Evolutionary conservation across 2,888 invertebrate species (phyloP).

Genomic region (Nomada ruficornis): DNA sequence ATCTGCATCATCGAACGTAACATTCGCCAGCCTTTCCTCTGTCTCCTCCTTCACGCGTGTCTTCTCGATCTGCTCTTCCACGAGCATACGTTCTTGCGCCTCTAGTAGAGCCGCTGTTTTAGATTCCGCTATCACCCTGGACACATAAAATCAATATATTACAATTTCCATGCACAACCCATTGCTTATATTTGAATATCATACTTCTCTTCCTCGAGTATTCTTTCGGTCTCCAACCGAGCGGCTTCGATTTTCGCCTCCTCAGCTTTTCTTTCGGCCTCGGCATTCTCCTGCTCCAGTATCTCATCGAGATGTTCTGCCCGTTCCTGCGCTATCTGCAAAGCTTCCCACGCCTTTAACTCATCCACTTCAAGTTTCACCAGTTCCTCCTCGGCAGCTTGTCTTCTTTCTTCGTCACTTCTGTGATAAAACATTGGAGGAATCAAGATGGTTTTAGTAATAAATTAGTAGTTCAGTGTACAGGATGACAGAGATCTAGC

Average conservation of each 20-base stretch:
- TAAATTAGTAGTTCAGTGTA: background rate
- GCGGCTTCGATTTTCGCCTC: slow-evolving; percentile 82
- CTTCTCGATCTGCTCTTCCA: slow-evolving; percentile 85
- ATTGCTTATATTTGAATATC: too few relatives aligned
- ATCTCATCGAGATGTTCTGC: slow-evolving; percentile 85
- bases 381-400: slow-evolving; percentile 76
- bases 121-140: slow-evolving; percentile 35
- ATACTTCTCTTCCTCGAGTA: slow-evolving; percentile 76
- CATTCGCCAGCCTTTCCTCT: slow-evolving; percentile 88
- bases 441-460: too few relatives aligned
- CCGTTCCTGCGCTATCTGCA: slow-evolving; percentile 82
- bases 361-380: slow-evolving; percentile 74
- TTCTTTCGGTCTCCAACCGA: slow-evolving; percentile 68
- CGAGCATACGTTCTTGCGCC: slow-evolving; percentile 85
- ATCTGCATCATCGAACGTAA: slow-evolving; percentile 74
- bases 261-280: slow-evolving; percentile 85
- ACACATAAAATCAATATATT: slow-evolving; percentile 8
- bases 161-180: background rate
- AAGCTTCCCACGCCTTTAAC: slow-evolving; percentile 77
- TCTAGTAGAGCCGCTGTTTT: slow-evolving; percentile 43
- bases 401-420: slow-evolving; percentile 79
- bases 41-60: slow-evolving; percentile 87
- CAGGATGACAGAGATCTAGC: background rate
- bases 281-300: slow-evolving; percentile 85
- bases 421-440: slow-evolving; percentile 54